Evolutionary conservation across 2,113 vertebrate genomes (phyloP), one percentile per base, ranked within the genome.

Genomic region (Danionella cerebrum): DNA sequence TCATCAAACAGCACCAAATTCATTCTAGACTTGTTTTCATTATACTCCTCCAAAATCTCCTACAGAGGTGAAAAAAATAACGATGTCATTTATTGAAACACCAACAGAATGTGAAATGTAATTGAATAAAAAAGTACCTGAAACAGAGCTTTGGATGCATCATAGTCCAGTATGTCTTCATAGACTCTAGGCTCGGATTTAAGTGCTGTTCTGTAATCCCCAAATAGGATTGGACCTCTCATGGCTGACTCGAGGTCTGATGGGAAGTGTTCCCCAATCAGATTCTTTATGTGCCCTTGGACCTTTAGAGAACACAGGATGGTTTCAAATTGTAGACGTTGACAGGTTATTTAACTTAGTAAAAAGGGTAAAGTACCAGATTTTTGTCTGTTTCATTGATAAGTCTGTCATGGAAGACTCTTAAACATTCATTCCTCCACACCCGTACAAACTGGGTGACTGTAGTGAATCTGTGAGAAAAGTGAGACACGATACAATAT

Each of bases 11-110:
- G 88, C 8, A 98, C 93, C 36, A 99, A 76, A 31, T 93, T 92
- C 94, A 98, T 95, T 29, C 76, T 85, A 1, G 83, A 76, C 52
- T 90, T 90, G 39, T 19, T 78, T 65, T 98, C 93, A 0, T 96
- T 98, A 80, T 95, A 98, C 65, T 96, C 94, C n/a, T 97, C 94
- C 1, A 98, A 84, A 63, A 97, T 91, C 73, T 95, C 94, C 96
- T 98, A 76, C 18, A 73, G 36, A 51, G 7, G 60, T 48, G 7
- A 52, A 10, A 9, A 3, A 65, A 33, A 19, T 3, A 13, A n/a
- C 19, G 13, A 14, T 24, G 19, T 35, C 13, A 39, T 22, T 14
- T 12, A 18, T 19, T 1, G n/a, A n/a, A n/a, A n/a, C n/a, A n/a
- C n/a, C 38, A 6, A 14, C 33, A 16, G 1, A 1, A 35, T 53